Conservation (phyloP, 2,797 vertebrate genomes). For the Epinephelus coioides region DNA sequence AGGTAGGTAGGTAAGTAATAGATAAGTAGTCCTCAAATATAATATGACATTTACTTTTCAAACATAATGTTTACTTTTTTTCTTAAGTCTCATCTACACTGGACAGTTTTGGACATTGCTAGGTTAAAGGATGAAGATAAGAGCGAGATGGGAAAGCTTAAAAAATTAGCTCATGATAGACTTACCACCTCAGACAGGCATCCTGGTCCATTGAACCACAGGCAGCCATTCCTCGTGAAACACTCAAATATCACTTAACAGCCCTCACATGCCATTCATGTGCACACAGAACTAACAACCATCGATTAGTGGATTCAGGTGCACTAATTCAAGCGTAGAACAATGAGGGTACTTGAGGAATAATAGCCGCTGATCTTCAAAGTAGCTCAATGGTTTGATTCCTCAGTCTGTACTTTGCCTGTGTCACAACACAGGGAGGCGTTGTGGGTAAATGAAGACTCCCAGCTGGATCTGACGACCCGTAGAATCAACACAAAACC, state of each 20-base stretch:
- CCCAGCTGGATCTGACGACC: constrained; percentile 79
- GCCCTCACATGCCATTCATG: constrained; percentile 64
- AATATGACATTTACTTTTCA: no score
- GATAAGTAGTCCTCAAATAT: no score
- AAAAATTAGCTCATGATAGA: constrained; percentile 35
- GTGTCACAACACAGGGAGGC: constrained; percentile 77
- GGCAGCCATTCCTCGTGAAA: constrained; percentile 34
- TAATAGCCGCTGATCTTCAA: constrained; percentile 77
- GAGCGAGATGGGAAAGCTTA: constrained; percentile 1
- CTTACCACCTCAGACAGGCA: constrained; percentile 4
- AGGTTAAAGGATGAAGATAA: constrained; percentile 1
- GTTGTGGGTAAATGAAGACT: constrained; percentile 68
- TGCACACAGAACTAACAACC: constrained; percentile 55
- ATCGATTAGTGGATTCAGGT: constrained; percentile 82
- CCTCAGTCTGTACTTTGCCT: constrained; percentile 60
- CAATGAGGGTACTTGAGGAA: constrained; percentile 76
- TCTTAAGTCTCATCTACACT: neutral
- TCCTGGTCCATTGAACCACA: constrained; percentile 29
- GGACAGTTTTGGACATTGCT: neutral
- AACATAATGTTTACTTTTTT: neutral
- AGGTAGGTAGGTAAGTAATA: no score
- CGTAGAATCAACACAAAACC: constrained; percentile 74
- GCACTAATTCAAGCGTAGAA: constrained; percentile 79
- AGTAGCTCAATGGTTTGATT: constrained; percentile 65
- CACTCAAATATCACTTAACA: constrained; percentile 73